Evolutionary conservation across 2,888 invertebrate species (phyloP).

Genomic region (Agrilus cyanescens): DNA sequence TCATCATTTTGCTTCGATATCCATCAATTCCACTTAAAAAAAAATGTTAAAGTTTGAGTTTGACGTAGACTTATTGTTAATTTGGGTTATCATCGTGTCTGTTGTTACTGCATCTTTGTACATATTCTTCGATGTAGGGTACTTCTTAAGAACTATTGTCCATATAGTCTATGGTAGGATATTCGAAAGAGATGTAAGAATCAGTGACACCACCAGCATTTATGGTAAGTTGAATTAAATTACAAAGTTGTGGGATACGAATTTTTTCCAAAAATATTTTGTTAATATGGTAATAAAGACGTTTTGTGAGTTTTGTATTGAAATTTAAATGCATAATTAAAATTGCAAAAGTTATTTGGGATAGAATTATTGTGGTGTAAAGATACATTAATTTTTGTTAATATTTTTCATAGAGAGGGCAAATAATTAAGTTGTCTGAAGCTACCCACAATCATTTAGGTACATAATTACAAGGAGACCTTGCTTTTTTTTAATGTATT

Average conservation of each 20-base stretch:
- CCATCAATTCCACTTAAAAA: background rate
- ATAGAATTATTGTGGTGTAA: too few species aligned
- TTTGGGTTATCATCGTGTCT: constrained; percentile 6
- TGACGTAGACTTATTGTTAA: constrained; percentile 14
- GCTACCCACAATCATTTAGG: too few species aligned
- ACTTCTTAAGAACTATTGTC: constrained; percentile 60
- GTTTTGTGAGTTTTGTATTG: background rate
- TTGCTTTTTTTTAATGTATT: too few species aligned
- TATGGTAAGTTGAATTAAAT: constrained; percentile 48
- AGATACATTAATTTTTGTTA: too few species aligned
- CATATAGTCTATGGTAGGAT: constrained; percentile 57
- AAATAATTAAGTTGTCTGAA: too few species aligned
- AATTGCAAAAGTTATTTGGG: too few species aligned
- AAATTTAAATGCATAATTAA: too few species aligned
- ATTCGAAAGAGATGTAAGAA: constrained; percentile 56
- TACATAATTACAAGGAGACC: too few species aligned
- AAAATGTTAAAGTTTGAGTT: constrained; percentile 17
- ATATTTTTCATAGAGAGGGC: too few species aligned
- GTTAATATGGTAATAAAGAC: background rate
- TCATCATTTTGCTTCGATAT: too few species aligned
- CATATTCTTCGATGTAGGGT: constrained; percentile 67
- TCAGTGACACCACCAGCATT: constrained; percentile 59
- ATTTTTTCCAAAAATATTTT: constrained; percentile 6
- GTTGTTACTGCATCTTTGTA: constrained; percentile 40
- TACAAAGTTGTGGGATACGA: constrained; percentile 8